phyloP scores from a whole-genome alignment of 2,888 invertebrate species.

The Epinotia nisella region DNA sequence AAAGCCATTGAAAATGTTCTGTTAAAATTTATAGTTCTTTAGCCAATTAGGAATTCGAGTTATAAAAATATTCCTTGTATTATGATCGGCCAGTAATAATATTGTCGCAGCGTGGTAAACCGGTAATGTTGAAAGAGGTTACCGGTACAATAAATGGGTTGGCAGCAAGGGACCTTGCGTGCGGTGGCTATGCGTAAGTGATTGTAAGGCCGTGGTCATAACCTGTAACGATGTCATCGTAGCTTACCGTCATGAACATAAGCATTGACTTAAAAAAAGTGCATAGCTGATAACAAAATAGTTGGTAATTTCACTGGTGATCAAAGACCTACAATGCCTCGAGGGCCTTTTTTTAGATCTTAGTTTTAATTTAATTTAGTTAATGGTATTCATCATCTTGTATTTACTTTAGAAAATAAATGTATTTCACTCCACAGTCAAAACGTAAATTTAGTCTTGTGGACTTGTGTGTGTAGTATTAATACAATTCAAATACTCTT shows the following conservation, averaged over 20 bases:
- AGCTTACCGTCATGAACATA: background rate
- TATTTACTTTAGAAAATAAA: too few relatives aligned
- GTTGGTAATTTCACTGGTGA: too few relatives aligned
- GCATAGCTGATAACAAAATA: too few relatives aligned
- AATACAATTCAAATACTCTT: too few relatives aligned
- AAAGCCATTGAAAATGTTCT: too few relatives aligned
- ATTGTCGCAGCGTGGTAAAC: background rate
- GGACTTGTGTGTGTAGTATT: background rate
- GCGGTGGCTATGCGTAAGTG: background rate
- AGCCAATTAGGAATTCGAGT: background rate
- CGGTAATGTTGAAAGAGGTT: slow-evolving; percentile 3
- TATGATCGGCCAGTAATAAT: slow-evolving; percentile 44
- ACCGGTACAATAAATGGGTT: slow-evolving; percentile 15
- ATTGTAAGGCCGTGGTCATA: slow-evolving; percentile 4
- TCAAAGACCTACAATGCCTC: too few relatives aligned
- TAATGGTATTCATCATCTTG: too few relatives aligned
- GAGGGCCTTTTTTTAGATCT: too few relatives aligned
- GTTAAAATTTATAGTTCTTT: too few relatives aligned
- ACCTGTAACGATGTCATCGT: background rate
- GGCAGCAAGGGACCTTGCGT: slow-evolving; percentile 6
- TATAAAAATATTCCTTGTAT: slow-evolving; percentile 7
- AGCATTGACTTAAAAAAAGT: background rate
- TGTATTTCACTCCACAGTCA: too few relatives aligned
- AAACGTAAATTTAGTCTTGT: too few relatives aligned
- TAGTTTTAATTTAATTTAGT: too few relatives aligned